Percentiles rank a stretch among this genome's conserved stretches.
These are phyloP conservation scores for Lasioglossum baleicum DNA, from an alignment of 1,140 invertebrate species.

Conservation along the genomic window DNA sequence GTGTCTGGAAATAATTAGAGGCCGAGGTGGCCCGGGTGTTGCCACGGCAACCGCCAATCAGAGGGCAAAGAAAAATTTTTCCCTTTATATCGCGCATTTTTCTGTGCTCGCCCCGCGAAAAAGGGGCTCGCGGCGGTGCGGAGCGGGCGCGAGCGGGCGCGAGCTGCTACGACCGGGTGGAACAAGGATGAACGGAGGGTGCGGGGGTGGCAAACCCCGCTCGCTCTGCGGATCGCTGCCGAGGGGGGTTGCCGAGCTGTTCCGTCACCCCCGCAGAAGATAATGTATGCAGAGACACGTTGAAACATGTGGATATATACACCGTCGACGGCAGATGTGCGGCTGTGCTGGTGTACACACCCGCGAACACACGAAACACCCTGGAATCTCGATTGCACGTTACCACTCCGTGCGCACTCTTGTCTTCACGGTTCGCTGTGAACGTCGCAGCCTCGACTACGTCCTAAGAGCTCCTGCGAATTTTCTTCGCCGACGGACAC, in stretches of 20 bases:
- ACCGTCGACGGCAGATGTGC: not conserved
- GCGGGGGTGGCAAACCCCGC: not conserved
- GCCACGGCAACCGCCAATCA: slow-evolving; percentile 81
- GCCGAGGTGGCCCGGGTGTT: slow-evolving; percentile 77
- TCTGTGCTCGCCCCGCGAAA: slow-evolving; percentile 65
- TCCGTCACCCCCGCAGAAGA: slow-evolving; percentile 59
- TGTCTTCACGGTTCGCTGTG: slow-evolving; percentile 29
- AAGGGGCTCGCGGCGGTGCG: slow-evolving; percentile 44
- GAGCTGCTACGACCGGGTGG: not conserved
- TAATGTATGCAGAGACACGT: slow-evolving; percentile 80
- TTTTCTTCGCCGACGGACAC: slow-evolving; percentile 45
- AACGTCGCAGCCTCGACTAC: not conserved
- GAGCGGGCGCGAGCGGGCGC: slow-evolving; percentile 6
- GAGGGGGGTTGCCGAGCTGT: slow-evolving; percentile 30
- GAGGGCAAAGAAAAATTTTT: slow-evolving; percentile 79
- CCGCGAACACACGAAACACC: slow-evolving; percentile 12
- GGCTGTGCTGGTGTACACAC: slow-evolving; percentile 10
- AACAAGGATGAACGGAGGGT: not conserved
- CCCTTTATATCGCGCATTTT: slow-evolving; percentile 76
- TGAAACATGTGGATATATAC: slow-evolving; percentile 63
- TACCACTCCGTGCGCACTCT: slow-evolving; percentile 25
- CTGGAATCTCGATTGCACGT: slow-evolving; percentile 38
- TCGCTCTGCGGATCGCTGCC: slow-evolving; percentile 30
- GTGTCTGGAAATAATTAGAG: slow-evolving; percentile 81
- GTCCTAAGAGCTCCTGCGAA: slow-evolving; percentile 37